These are phyloP conservation scores for Scaptomyza polygonia DNA, from an alignment of 2,888 invertebrate genomes.

Conservation along the genomic window DNA sequence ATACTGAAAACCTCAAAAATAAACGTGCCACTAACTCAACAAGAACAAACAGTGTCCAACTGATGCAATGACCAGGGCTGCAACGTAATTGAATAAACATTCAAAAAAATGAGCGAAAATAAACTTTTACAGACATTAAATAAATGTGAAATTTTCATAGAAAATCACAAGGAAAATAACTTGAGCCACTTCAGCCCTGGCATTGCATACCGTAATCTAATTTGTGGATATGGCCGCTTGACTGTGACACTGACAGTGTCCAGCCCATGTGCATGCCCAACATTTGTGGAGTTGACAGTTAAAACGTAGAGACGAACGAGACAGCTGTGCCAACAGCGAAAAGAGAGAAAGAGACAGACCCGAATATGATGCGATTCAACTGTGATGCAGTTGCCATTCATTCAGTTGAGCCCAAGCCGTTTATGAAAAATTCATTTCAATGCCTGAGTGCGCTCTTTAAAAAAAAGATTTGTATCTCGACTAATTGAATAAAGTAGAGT, in stretches of 20 bases:
- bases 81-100: too few relatives aligned
- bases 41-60: slow-evolving; percentile 25
- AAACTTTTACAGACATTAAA: too few relatives aligned
- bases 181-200: slow-evolving; percentile 17
- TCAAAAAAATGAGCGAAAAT: too few relatives aligned
- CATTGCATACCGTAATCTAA: slow-evolving; percentile 49
- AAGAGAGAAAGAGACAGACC: slow-evolving; percentile 1
- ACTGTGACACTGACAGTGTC: slow-evolving; percentile 38
- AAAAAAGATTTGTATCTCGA: slow-evolving; percentile 10
- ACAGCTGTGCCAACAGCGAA: background rate
- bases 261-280: slow-evolving; percentile 19
- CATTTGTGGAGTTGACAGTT: slow-evolving; percentile 21
- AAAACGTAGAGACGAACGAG: slow-evolving; percentile 5
- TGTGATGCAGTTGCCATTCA: background rate
- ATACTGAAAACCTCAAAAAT: slow-evolving; percentile 14
- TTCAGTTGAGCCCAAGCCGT: slow-evolving; percentile 21
- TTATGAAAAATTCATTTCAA: slow-evolving; percentile 11
- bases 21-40: slow-evolving; percentile 53
- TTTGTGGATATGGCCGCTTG: slow-evolving; percentile 54
- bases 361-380: slow-evolving; percentile 13
- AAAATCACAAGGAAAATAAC: too few relatives aligned
- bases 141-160: too few relatives aligned
- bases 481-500: slow-evolving; percentile 6
- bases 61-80: slow-evolving; percentile 45
- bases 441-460: slow-evolving; percentile 1